Evolutionary conservation across 1,140 invertebrate genomes (phyloP).

Genomic region (Gryon sp.): DNA sequence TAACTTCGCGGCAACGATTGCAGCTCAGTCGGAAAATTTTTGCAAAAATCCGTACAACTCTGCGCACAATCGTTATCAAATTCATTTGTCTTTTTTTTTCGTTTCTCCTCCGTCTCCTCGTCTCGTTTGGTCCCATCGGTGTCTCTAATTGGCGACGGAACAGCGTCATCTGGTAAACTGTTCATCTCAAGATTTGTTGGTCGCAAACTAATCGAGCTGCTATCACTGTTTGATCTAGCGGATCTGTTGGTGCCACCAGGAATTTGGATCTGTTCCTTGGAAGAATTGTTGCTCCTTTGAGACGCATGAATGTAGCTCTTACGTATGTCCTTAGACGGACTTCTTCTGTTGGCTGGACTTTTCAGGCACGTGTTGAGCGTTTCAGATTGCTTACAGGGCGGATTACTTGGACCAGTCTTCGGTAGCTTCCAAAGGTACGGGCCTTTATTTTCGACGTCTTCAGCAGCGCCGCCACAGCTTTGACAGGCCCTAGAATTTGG

Average conservation of each 20-base stretch:
- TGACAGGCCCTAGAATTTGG: constrained; percentile 12
- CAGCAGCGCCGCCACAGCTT: no score
- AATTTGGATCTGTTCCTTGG: constrained; percentile 37
- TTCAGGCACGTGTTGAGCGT: constrained; percentile 51
- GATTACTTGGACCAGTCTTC: constrained; percentile 39
- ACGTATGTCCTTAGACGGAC: constrained; percentile 43
- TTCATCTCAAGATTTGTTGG: constrained; percentile 9
- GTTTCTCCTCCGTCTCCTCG: constrained; percentile 2
- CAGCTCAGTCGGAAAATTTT: constrained; percentile 75
- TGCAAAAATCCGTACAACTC: constrained; percentile 57
- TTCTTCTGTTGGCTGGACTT: constrained; percentile 19
- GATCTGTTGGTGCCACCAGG: no score
- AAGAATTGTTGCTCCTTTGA: constrained; percentile 17
- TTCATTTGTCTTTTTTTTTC: no score
- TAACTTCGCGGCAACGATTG: constrained; percentile 73
- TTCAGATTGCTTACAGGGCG: constrained; percentile 63
- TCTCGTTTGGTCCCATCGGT: background rate
- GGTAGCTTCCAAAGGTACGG: constrained; percentile 12
- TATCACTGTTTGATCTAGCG: no score
- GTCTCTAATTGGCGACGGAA: constrained; percentile 8
- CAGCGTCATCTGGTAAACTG: background rate
- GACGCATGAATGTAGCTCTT: constrained; percentile 10
- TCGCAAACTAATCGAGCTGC: background rate
- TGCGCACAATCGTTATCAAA: constrained; percentile 59
- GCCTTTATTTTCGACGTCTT: background rate